A percentile compares a stretch with the other conserved stretches of the same genome.
These are phyloP conservation scores for Iphiclides podalirius DNA, from an alignment of 2,888 invertebrate species.

Conservation along the genomic window DNA sequence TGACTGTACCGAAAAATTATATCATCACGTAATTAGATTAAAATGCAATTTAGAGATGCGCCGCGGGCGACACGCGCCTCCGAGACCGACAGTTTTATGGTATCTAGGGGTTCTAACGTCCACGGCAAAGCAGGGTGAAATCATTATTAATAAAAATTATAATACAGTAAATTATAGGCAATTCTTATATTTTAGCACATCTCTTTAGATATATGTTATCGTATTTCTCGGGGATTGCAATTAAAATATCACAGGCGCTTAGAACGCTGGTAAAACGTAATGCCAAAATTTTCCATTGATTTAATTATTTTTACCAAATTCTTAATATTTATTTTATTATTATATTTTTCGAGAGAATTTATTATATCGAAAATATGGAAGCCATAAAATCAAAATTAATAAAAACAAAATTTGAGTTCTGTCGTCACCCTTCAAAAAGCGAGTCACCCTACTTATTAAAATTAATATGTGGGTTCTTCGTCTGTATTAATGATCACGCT, in stretches of 20 bases:
- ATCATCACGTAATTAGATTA: slow-evolving; percentile 76
- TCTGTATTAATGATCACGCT: slow-evolving; percentile 75
- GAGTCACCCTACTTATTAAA: slow-evolving; percentile 77
- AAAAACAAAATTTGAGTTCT: slow-evolving; percentile 60
- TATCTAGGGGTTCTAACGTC: slow-evolving; percentile 21
- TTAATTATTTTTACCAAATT: too few species aligned
- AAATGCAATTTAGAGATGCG: slow-evolving; percentile 78
- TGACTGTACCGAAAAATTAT: slow-evolving; percentile 76
- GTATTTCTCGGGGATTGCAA: slow-evolving; percentile 4
- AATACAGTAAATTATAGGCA: too few species aligned
- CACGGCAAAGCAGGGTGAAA: slow-evolving; percentile 1
- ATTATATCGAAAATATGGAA: too few species aligned
- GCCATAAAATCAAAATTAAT: slow-evolving; percentile 74
- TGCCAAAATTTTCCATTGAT: not conserved
- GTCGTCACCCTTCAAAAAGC: slow-evolving; percentile 55
- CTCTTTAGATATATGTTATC: too few species aligned
- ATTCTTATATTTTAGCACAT: too few species aligned
- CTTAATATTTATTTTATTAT: too few species aligned
- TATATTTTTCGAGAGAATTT: too few species aligned
- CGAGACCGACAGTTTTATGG: slow-evolving; percentile 40
- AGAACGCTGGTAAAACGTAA: not conserved
- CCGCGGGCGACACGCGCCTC: slow-evolving; percentile 63
- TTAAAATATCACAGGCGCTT: slow-evolving; percentile 2
- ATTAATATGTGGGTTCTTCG: slow-evolving; percentile 77
- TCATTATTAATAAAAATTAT: too few species aligned